phyloP scores from a whole-genome alignment of 2,888 invertebrate genomes.

The Macropis europaea region DNA sequence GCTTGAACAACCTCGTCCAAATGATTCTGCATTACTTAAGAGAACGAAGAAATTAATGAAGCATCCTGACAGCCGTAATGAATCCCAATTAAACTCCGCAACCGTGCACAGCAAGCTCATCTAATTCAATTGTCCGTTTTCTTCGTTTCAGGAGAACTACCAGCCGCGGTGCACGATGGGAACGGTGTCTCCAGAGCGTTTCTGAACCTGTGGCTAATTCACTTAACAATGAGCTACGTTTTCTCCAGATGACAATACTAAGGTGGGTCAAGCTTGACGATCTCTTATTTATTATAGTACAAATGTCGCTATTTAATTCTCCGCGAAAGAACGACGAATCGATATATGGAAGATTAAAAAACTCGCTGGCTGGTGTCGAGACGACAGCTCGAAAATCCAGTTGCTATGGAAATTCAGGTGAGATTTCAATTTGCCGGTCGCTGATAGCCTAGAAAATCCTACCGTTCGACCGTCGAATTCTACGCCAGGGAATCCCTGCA shows the following conservation, averaged over 20 bases:
- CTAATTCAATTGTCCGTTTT: slow-evolving; percentile 17
- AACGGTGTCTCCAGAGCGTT: slow-evolving; percentile 78
- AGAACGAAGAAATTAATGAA: no score
- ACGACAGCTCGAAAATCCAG: not conserved
- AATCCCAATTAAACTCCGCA: no score
- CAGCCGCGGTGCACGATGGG: slow-evolving; percentile 79
- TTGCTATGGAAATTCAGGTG: not conserved
- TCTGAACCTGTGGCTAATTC: slow-evolving; percentile 78
- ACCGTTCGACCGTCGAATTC: slow-evolving; percentile 19
- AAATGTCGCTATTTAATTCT: no score
- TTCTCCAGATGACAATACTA: slow-evolving; percentile 79
- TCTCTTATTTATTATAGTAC: not conserved
- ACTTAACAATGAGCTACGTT: slow-evolving; percentile 77
- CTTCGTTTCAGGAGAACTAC: slow-evolving; percentile 76
- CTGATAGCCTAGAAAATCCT: slow-evolving; percentile 1
- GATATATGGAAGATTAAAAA: not conserved
- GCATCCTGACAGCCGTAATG: no score
- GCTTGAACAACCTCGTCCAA: no score
- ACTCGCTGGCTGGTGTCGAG: not conserved
- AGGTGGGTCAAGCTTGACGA: slow-evolving; percentile 62
- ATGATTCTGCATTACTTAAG: no score
- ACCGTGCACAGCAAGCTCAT: no score
- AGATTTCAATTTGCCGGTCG: slow-evolving; percentile 10
- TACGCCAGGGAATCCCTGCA: slow-evolving; percentile 2
- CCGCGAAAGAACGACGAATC: not conserved